Percentiles rank a stretch among this genome's conserved stretches.
phyloP scores from a whole-genome alignment of 2,888 invertebrate genomes.

The Thecocarcelia acutangulata region DNA sequence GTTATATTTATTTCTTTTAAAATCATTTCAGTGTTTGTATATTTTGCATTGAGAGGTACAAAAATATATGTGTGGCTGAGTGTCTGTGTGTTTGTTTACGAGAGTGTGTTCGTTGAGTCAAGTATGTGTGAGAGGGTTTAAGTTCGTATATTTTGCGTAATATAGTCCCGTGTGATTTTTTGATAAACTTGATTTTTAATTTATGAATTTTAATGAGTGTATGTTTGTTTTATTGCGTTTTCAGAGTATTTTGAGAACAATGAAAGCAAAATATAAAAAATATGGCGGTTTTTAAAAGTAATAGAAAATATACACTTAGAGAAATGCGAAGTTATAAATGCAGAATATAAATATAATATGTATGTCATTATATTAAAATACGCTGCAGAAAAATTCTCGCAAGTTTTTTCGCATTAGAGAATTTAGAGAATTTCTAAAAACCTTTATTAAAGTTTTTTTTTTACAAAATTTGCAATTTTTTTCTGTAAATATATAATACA shows the following conservation, averaged over 20 bases:
- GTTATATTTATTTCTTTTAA: slow-evolving; percentile 48
- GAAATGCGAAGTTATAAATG: not conserved
- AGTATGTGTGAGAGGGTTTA: slow-evolving; percentile 27
- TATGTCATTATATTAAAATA: too few species aligned
- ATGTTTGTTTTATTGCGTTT: slow-evolving; percentile 38
- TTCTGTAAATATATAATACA: too few species aligned
- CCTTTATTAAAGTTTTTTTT: too few species aligned
- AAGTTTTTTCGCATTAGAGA: too few species aligned
- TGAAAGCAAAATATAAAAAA: slow-evolving; percentile 34
- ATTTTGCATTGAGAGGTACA: slow-evolving; percentile 32
- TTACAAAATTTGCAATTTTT: too few species aligned
- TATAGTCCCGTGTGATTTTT: slow-evolving; percentile 71
- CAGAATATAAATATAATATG: not conserved
- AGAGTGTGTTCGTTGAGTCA: not conserved
- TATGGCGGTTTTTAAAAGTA: slow-evolving; percentile 62
- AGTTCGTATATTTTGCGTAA: slow-evolving; percentile 66
- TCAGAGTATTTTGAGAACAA: slow-evolving; percentile 44
- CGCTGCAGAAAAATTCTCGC: too few species aligned
- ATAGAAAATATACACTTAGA: slow-evolving; percentile 54
- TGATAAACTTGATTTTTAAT: slow-evolving; percentile 70
- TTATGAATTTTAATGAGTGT: slow-evolving; percentile 70
- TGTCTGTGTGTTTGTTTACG: not conserved
- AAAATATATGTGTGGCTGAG: not conserved
- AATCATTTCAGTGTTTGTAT: slow-evolving; percentile 37
- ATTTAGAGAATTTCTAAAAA: too few species aligned